Evolutionary conservation across 2,888 invertebrate genomes (phyloP), one percentile per base, ranked within the genome.

Genomic region (Lithodes maja): DNA sequence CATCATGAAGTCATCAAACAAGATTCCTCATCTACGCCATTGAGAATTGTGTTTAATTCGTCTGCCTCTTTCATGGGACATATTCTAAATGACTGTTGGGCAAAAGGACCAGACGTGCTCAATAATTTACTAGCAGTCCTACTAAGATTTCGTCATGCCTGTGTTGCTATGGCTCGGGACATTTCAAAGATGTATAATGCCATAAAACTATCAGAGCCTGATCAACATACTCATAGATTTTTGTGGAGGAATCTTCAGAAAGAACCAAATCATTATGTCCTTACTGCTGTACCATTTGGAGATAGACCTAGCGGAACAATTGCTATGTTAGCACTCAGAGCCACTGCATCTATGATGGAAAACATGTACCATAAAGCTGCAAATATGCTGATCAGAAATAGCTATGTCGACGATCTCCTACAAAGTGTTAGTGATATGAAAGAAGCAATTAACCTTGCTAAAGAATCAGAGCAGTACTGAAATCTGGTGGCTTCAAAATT

Each of bases 161-260:
- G 61, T 2, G 69, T 87, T 69, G 81, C 55, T 50, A 53, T 86
- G 3, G 55, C n/a, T 49, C 61, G 78, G 9, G 87, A 87, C 49
- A 52, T 83, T 61, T 15, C 78, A 3, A 87, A 83, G 17, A 87
- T 87, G 83, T 83, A 87, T 78, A 49, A 83, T 77, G 33, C 83
- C 52, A n/a, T 83, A 0, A 83, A 53, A 50, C 12, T 83, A 15
- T 12, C 15, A 1, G 12, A 53, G 68, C 53, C 52, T 33, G 77
- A 87, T 33, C 83, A 87, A n/a, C 87, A 87, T 61, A 71, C 78
- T 33, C 83, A 87, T 15, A 69, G 83, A 9, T 87, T 78, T n/a
- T 5, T 87, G 2, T 87, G 87, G 87, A 12, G 87, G 5, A 49
- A 87, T 9, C 17, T 9, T 5, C 2, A 12, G 53, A 54, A 69